Conservation (phyloP, 2,113 vertebrate species). For the Eudyptes chrysolophus region DNA sequence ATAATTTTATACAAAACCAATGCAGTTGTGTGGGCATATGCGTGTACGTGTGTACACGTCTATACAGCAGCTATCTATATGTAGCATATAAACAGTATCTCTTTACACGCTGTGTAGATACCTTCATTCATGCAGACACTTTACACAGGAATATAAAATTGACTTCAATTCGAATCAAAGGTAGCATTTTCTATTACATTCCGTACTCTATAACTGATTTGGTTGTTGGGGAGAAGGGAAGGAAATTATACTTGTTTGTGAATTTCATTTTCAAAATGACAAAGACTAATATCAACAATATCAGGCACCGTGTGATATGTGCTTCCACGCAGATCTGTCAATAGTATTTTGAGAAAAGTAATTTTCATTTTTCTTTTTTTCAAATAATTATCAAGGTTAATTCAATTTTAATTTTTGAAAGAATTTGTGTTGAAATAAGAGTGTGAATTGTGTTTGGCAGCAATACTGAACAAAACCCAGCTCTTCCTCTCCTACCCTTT, state of each 20-base stretch:
- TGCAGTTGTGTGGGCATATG: neutral
- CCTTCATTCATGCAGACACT: neutral
- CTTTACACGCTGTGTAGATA: neutral
- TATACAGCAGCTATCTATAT: neutral
- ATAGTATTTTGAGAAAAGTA: neutral
- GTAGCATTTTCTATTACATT: neutral
- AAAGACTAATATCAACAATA: neutral
- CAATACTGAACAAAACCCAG: neutral
- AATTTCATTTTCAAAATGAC: neutral
- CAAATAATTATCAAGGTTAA: conserved; percentile 46
- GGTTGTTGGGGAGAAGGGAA: neutral
- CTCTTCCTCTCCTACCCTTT: neutral
- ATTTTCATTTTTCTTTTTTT: neutral
- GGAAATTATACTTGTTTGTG: neutral
- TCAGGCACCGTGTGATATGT: neutral
- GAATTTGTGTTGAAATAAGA: conserved; percentile 33
- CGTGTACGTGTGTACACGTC: fast-evolving
- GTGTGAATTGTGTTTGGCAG: conserved; percentile 56
- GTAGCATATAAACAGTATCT: neutral
- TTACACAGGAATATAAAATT: neutral
- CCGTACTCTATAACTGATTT: neutral
- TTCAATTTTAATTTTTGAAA: conserved; percentile 32
- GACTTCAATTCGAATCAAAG: neutral
- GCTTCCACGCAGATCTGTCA: neutral
- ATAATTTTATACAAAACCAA: neutral